Evolutionary conservation across 2,888 invertebrate species (phyloP).

Genomic region (Limnephilus marmoratus): DNA sequence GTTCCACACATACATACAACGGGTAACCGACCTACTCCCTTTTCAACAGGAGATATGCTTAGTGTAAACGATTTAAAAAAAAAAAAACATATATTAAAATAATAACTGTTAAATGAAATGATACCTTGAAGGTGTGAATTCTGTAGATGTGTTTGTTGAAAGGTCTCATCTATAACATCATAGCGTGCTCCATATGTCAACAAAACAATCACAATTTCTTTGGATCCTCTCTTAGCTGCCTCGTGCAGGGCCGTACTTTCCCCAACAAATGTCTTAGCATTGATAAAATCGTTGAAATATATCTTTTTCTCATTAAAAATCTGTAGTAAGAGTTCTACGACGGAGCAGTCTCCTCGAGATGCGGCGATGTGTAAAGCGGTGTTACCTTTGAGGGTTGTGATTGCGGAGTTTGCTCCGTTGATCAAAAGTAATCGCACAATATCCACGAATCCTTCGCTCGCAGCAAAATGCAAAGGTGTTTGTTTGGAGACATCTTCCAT

Average conservation of each 20-base stretch:
- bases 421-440: conserved; percentile 82
- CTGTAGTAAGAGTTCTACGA: not conserved
- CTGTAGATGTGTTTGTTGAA: not conserved
- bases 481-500: not conserved
- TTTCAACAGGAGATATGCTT: no score
- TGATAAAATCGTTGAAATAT: conserved; percentile 1
- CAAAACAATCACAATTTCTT: not conserved
- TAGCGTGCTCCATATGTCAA: not conserved
- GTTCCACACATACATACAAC: no score
- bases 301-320: not conserved
- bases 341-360: conserved; percentile 70
- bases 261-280: not conserved
- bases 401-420: conserved; percentile 79
- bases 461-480: not conserved
- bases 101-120: no score
- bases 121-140: not conserved
- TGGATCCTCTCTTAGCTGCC: not conserved
- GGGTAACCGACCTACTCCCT: no score
- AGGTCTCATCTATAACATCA: not conserved
- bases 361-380: conserved; percentile 88
- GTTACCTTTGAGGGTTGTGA: conserved; percentile 88
- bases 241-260: not conserved
- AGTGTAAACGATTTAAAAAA: no score
- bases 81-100: no score
- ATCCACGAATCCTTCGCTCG: conserved; percentile 77